These are phyloP conservation scores for Synanthedon formicaeformis DNA, from an alignment of 2,888 invertebrate genomes.

Conservation along the genomic window DNA sequence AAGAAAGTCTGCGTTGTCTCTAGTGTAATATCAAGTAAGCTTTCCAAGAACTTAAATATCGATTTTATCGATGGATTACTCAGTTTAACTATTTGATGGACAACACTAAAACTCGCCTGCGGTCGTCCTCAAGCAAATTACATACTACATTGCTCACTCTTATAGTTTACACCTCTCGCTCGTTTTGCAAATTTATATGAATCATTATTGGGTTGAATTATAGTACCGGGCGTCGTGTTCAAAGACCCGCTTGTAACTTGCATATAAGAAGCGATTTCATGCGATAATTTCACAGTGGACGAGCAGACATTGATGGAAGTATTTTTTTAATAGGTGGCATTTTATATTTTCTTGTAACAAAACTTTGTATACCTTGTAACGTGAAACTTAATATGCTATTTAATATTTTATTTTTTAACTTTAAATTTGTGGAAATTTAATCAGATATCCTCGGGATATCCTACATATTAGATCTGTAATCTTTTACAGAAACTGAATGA, in stretches of 20 bases:
- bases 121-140: slow-evolving; percentile 45
- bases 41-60: too few relatives aligned
- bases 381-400: too few relatives aligned
- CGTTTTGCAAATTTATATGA: slow-evolving; percentile 56
- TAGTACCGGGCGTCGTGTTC: slow-evolving; percentile 34
- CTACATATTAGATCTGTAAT: too few relatives aligned
- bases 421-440: too few relatives aligned
- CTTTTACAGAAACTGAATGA: too few relatives aligned
- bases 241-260: slow-evolving; percentile 16
- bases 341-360: not conserved
- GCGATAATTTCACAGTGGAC: not conserved
- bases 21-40: too few relatives aligned
- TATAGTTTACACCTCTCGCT: slow-evolving; percentile 53
- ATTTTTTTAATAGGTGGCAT: not conserved
- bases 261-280: not conserved
- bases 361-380: too few relatives aligned
- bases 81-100: not conserved
- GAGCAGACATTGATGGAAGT: not conserved
- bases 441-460: too few relatives aligned
- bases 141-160: slow-evolving; percentile 40
- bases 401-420: too few relatives aligned
- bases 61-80: not conserved
- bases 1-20: too few relatives aligned
- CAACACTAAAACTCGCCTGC: slow-evolving; percentile 35
- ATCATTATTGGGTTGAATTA: slow-evolving; percentile 55